Evolutionary conservation across 2,888 invertebrate species (phyloP), one percentile per base, ranked within the genome.

Genomic region (Thymelicus acteon): DNA sequence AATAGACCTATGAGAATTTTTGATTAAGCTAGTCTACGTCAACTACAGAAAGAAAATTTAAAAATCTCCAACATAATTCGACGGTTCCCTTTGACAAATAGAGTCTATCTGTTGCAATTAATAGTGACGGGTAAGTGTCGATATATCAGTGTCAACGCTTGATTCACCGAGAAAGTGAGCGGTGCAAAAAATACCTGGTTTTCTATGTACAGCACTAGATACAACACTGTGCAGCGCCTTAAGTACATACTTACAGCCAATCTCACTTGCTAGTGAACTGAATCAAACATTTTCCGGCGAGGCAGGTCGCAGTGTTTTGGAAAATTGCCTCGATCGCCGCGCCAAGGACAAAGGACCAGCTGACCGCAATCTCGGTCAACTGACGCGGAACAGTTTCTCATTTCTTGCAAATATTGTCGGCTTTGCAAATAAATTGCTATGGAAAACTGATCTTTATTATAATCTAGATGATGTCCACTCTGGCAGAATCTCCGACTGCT

Each of bases 341-440:
- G 54, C 44, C 69, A 64, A 74, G 72, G 78, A 80, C 80, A 81
- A 80, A 81, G 75, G 73, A 73, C 68, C 78, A 80, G 79, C 79
- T 79, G 81, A 82, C 80, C 82, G 78, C 77, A 64, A 44, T 67
- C 66, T 67, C 69, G 70, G 66, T 62, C 62, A 72, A 73, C 64
- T 58, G 67, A 72, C 71, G 54, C 54, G 57, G 61, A 68, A 58
- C 64, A 39, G 49, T 58, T 64, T 64, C 57, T 57, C 66, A 60
- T 64, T 64, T 64, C 37, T 52, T 19, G 64, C 54, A 64, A 64
- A 52, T 52, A 64, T 52, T 64, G 40, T 54, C 19, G 52, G 63
- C 63, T 57, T 57, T 57, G 31, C 31, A 37, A 31, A 37, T 57
- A 57, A 57, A 37, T 57, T 37, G 57, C 57, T 37, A 37, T 37